Base-by-base conservation (phyloP, 2,113 vertebrate genomes). In the Halichoerus grypus region DNA sequence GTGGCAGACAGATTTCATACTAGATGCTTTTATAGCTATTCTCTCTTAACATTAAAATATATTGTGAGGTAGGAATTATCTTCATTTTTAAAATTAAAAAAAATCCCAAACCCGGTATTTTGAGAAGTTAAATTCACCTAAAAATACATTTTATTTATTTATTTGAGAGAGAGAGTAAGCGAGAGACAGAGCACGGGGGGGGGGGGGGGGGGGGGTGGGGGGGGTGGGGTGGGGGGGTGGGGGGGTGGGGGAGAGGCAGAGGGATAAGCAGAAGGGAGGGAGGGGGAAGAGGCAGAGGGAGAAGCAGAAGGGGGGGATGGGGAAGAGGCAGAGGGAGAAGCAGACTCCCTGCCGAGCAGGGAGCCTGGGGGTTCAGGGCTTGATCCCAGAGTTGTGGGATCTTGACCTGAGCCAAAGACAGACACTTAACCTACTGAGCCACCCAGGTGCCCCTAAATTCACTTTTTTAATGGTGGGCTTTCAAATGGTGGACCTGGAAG, bases 81-180 rank as follows among this genome's bases (percentile, higher is more conserved):
- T 22, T 94, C 4, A n/a, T 89, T 94, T 95, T 79, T 53, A 10
- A 42, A 46, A 55, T 81, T 33, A 72, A 90, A 83, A 89, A 86
- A 93, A 86, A 59, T 69, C 49, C 14, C 28, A 92, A 77, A n/a
- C 28, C 96, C 51, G 46, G n/a, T 95, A 84, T 94, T 94, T 81
- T 88, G 55, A 53, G 39, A 80, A n/a, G 24, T 85, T 88, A 83
- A 79, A 42, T 63, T 59, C 46, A 65, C 31, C 42, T 42, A 42
- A 42, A 42, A 42, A 42, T 42, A 42, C 42, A 42, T 42, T 42
- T 51, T 63, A 28, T 31, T 63, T 72, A 72, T 72, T 39, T 72
- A 72, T 72, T 72, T 39, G 69, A 72, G 36, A 36, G 69, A 72
- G 69, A 12, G 36, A 65, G 61, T 65, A 5, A 65, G 26, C 31